Evolutionary conservation across 2,113 vertebrate genomes (phyloP).

Genomic region (Cyprinodon brontotheroides): DNA sequence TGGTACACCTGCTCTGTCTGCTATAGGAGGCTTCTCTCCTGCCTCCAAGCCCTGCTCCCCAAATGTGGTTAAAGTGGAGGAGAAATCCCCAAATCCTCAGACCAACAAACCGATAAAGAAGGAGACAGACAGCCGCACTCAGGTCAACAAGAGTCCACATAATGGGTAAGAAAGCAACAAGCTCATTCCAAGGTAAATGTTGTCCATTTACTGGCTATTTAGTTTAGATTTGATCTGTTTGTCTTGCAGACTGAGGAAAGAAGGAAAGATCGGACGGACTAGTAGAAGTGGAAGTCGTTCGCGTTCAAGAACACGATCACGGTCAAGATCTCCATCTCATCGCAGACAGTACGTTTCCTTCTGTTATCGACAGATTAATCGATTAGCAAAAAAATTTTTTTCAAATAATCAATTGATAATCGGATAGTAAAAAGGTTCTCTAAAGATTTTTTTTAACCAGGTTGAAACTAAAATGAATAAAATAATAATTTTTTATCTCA

Average conservation of each 20-base stretch:
- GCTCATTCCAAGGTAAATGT: not conserved
- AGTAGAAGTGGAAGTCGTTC: conserved; percentile 90
- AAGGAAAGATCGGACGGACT: conserved; percentile 90
- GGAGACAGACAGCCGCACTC: conserved; percentile 88
- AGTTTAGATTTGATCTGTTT: not conserved
- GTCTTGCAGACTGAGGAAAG: conserved; percentile 87
- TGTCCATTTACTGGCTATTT: not conserved
- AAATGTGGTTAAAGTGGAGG: conserved; percentile 88
- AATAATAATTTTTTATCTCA: too few species aligned
- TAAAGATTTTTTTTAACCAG: too few species aligned
- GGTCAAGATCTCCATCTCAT: conserved; percentile 89
- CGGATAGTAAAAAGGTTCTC: too few species aligned
- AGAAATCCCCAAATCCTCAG: conserved; percentile 87
- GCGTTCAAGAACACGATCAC: conserved; percentile 88
- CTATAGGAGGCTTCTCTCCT: conserved; percentile 94
- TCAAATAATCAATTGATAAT: too few species aligned
- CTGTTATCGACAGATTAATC: not conserved
- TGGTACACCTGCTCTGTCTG: conserved; percentile 93
- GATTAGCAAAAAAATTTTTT: too few species aligned
- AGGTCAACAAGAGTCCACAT: conserved; percentile 92
- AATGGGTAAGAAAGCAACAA: conserved; percentile 84
- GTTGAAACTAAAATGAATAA: too few species aligned
- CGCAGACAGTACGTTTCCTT: conserved; percentile 87
- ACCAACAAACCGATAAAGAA: conserved; percentile 88
- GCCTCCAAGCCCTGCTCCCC: conserved; percentile 95